A percentile compares a stretch with the other conserved stretches of the same genome.
Conservation (phyloP, 2,113 vertebrate species). For the Meriones unguiculatus region DNA sequence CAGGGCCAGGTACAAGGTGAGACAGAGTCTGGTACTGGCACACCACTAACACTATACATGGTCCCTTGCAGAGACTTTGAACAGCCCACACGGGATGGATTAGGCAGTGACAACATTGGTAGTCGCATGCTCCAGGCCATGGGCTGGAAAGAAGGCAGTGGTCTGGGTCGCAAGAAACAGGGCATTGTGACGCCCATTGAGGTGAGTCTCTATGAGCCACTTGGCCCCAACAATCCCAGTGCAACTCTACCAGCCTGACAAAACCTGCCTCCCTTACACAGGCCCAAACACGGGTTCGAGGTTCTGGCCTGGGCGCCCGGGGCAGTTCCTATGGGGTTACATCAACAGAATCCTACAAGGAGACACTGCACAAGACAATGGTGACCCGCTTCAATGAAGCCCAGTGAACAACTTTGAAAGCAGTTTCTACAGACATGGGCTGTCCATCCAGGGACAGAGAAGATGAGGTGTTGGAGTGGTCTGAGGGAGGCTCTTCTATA, state of each 20-base stretch:
- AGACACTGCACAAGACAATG: slow-evolving; percentile 85
- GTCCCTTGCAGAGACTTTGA: slow-evolving; percentile 81
- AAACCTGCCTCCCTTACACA: slow-evolving; percentile 60
- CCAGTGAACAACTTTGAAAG: slow-evolving; percentile 70
- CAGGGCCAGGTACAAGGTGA: background rate
- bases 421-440: background rate
- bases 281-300: slow-evolving; percentile 84
- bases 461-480: slow-evolving; percentile 36
- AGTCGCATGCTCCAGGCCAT: slow-evolving; percentile 85
- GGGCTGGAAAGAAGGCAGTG: slow-evolving; percentile 86
- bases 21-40: background rate
- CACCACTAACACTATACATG: background rate
- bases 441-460: slow-evolving; percentile 13
- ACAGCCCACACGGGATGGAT: slow-evolving; percentile 81
- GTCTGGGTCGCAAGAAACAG: slow-evolving; percentile 84
- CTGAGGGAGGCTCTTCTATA: background rate
- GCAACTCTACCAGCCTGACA: background rate
- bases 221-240: background rate
- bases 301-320: slow-evolving; percentile 83
- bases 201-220: slow-evolving; percentile 59
- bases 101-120: slow-evolving; percentile 85
- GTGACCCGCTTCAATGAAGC: slow-evolving; percentile 85
- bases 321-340: slow-evolving; percentile 85
- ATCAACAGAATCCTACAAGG: slow-evolving; percentile 82
- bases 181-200: slow-evolving; percentile 83